phyloP scores from a whole-genome alignment of 2,113 vertebrate species.

The Macrotis lagotis region DNA sequence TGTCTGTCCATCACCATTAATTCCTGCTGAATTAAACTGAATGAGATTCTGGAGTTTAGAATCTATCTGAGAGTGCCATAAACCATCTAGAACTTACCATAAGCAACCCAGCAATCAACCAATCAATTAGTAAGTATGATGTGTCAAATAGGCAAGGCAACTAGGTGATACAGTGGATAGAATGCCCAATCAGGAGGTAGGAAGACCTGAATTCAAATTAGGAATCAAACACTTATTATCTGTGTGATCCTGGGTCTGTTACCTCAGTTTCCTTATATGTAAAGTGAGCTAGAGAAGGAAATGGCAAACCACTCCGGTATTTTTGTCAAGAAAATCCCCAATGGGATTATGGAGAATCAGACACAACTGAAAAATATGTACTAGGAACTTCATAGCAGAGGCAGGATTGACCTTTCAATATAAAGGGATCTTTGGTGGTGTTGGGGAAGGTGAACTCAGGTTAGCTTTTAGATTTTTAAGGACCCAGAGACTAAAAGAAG shows the following conservation, averaged over 20 bases:
- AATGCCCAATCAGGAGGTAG: no score
- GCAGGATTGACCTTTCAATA: not conserved
- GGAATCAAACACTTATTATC: no score
- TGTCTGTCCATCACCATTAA: no score
- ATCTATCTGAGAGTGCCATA: no score
- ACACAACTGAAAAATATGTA: not conserved
- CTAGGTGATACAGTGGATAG: no score
- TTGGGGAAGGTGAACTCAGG: not conserved
- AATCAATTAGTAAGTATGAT: not conserved
- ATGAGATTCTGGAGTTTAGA: no score
- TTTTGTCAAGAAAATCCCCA: not conserved
- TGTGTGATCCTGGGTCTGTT: not conserved
- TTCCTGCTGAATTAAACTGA: no score
- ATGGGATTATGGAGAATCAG: not conserved
- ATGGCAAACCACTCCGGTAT: not conserved
- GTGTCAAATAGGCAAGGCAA: not conserved
- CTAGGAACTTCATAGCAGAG: not conserved
- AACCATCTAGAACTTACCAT: not conserved
- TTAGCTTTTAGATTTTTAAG: not conserved
- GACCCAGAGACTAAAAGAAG: not conserved
- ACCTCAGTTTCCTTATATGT: not conserved
- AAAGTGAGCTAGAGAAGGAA: not conserved
- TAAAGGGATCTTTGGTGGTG: not conserved
- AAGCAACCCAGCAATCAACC: not conserved
- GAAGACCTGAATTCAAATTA: no score